A percentile compares a stretch with the other conserved stretches of the same genome.
Evolutionary conservation across 2,797 vertebrate genomes (phyloP).

Genomic region (Catostomus latipinnis): DNA sequence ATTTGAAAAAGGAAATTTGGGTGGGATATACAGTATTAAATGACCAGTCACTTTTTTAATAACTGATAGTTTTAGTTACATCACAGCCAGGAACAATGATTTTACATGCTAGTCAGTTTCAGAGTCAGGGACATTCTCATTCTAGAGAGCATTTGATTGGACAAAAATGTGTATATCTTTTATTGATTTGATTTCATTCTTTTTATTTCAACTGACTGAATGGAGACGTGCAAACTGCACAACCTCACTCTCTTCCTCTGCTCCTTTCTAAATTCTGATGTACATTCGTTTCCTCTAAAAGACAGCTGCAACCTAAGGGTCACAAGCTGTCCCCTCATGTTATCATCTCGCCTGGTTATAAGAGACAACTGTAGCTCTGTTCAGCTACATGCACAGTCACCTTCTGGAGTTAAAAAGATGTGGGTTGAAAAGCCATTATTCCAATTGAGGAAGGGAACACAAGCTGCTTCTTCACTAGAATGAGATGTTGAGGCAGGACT

Average conservation of each 20-base stretch:
- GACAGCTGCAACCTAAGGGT: constrained; percentile 45
- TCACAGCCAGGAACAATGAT: too few relatives aligned
- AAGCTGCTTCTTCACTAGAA: constrained; percentile 3
- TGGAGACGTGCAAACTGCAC: constrained; percentile 20
- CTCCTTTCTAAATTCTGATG: not conserved
- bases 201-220: not conserved
- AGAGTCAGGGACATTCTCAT: too few relatives aligned
- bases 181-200: too few relatives aligned
- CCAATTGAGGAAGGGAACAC: not conserved
- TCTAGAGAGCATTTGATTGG: too few relatives aligned
- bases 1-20: too few relatives aligned
- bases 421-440: not conserved
- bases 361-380: constrained; percentile 30
- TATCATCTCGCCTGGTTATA: constrained; percentile 25
- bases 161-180: too few relatives aligned
- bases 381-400: not conserved
- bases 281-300: constrained; percentile 44
- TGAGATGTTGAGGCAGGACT: not conserved
- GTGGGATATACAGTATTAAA: too few relatives aligned
- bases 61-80: too few relatives aligned
- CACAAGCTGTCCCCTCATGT: constrained; percentile 44
- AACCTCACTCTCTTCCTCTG: not conserved
- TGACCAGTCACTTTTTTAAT: too few relatives aligned
- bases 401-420: not conserved
- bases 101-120: too few relatives aligned